These are phyloP conservation scores for Andrena minutula DNA, from an alignment of 2,888 invertebrate species.

Conservation along the genomic window DNA sequence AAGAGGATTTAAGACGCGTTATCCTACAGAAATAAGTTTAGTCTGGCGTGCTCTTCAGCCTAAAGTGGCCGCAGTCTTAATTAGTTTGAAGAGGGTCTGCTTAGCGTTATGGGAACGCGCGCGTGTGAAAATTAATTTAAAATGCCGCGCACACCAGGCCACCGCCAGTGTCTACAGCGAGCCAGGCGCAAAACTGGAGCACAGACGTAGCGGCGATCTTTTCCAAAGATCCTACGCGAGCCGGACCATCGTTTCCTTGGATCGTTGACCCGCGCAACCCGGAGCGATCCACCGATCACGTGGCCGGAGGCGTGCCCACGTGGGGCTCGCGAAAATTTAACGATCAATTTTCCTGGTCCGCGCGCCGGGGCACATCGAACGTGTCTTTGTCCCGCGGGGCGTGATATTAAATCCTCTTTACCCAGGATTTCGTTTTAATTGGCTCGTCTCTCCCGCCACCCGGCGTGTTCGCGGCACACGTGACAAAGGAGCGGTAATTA, in stretches of 20 bases:
- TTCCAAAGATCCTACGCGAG: background rate
- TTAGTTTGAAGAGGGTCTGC: conserved; percentile 38
- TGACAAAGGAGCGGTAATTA: conserved; percentile 17
- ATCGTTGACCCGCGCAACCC: background rate
- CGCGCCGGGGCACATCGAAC: background rate
- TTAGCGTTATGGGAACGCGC: conserved; percentile 48
- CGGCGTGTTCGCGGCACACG: background rate
- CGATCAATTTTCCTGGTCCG: conserved; percentile 2
- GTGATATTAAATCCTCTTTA: conserved; percentile 22
- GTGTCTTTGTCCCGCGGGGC: conserved; percentile 3
- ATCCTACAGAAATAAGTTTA: conserved; percentile 31
- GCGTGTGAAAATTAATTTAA: conserved; percentile 47
- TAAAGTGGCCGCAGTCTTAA: conserved; percentile 43
- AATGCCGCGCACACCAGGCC: background rate
- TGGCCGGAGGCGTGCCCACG: background rate
- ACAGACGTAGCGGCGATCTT: background rate
- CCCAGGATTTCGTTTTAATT: conserved; percentile 37
- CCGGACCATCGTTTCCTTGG: background rate
- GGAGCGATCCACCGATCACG: background rate
- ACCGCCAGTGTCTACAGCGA: background rate
- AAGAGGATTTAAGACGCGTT: conserved; percentile 7
- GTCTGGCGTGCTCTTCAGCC: conserved; percentile 5
- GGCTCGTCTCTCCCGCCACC: conserved; percentile 4
- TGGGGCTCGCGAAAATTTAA: conserved; percentile 3
- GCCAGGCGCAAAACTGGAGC: background rate